Conservation (phyloP, 2,797 vertebrate species). For the Manis crassicaudata region DNA sequence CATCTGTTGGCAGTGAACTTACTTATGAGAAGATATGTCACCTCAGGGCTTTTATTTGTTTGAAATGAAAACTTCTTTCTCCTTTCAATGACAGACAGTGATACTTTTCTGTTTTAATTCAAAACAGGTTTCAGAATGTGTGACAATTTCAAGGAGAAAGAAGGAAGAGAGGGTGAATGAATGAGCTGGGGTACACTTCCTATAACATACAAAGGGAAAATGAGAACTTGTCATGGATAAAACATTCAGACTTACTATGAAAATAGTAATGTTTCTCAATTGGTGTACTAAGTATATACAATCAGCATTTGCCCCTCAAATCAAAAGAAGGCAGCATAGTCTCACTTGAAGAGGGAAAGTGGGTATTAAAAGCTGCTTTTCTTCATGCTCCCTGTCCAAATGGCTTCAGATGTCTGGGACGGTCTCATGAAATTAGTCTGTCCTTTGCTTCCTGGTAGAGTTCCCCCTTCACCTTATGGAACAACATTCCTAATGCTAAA, state of each 20-base stretch:
- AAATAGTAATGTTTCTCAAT: neutral
- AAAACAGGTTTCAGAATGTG: constrained; percentile 1
- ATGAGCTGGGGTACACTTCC: neutral
- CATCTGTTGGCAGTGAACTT: neutral
- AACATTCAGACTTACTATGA: neutral
- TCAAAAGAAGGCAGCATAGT: constrained; percentile 10
- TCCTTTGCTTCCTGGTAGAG: neutral
- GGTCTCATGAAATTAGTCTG: neutral
- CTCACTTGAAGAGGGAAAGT: neutral
- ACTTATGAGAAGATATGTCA: neutral
- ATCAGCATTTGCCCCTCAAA: neutral
- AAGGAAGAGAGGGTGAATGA: neutral
- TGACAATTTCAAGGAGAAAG: constrained; percentile 4
- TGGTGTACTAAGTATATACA: neutral
- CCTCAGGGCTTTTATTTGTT: constrained; percentile 36
- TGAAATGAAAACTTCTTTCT: constrained; percentile 16
- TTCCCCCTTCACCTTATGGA: neutral
- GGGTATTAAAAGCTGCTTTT: neutral
- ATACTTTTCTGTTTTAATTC: constrained; percentile 25
- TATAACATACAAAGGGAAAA: neutral
- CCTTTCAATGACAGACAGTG: neutral
- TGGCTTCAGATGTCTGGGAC: neutral
- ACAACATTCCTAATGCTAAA: neutral
- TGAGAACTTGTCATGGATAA: neutral
- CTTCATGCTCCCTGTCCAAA: neutral